phyloP scores from a whole-genome alignment of 1,140 invertebrate species.

The Magallana ariakensis region DNA sequence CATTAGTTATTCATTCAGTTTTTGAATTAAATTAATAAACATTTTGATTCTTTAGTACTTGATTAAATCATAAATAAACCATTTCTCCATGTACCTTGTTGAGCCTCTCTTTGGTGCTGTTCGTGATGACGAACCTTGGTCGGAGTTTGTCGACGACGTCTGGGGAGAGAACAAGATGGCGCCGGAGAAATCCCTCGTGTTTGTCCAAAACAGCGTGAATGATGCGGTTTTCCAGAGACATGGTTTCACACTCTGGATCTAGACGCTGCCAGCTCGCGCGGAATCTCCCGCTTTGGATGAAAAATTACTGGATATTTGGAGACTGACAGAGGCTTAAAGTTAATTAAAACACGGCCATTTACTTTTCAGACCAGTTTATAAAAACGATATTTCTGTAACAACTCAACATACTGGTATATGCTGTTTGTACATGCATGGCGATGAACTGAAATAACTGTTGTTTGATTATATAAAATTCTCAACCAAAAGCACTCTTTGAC shows the following conservation, averaged over 20 bases:
- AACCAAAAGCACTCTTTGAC: not conserved
- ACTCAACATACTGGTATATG: not conserved
- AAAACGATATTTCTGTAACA: too few species aligned
- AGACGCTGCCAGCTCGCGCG: not conserved
- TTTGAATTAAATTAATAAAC: too few species aligned
- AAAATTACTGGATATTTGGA: not conserved
- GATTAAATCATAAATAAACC: too few species aligned
- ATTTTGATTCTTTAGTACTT: too few species aligned
- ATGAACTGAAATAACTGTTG: not conserved
- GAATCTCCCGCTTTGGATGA: not conserved
- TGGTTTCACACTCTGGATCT: not conserved
- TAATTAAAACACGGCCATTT: not conserved
- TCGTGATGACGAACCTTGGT: conserved; percentile 29
- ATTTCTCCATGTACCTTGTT: not conserved
- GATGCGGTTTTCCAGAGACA: conserved; percentile 41
- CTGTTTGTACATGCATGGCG: not conserved
- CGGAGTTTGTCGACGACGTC: conserved; percentile 32
- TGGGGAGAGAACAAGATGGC: conserved; percentile 42
- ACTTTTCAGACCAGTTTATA: not conserved
- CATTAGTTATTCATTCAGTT: too few species aligned
- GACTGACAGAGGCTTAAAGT: not conserved
- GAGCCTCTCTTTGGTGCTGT: not conserved
- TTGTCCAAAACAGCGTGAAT: conserved; percentile 30
- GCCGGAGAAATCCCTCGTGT: conserved; percentile 47
- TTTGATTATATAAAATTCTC: not conserved